Percentiles rank a stretch among this genome's conserved stretches.
Conservation (phyloP, 2,888 invertebrate species). For the Drosophila pegasa region DNA sequence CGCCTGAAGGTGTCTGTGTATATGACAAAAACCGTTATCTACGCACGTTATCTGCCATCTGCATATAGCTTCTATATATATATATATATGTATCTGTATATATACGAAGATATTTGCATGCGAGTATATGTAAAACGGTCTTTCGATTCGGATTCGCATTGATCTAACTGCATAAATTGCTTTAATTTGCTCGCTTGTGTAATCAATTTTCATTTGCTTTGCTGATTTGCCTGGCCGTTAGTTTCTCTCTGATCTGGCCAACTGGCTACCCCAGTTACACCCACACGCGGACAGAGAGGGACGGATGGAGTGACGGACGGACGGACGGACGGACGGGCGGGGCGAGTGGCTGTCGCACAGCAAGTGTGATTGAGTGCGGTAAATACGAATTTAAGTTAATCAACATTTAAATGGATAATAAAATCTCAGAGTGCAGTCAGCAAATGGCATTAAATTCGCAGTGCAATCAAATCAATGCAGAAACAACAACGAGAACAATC, state of each 20-base stretch:
- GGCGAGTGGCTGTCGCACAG: conserved; percentile 32
- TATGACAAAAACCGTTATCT: conserved; percentile 51
- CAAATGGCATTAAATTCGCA: conserved; percentile 36
- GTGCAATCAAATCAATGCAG: conserved; percentile 71
- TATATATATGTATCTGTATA: conserved; percentile 3
- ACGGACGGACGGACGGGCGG: background rate
- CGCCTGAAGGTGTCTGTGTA: conserved; percentile 32
- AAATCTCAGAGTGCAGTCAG: conserved; percentile 58
- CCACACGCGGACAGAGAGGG: conserved; percentile 13
- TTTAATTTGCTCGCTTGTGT: conserved; percentile 56
- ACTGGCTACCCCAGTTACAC: conserved; percentile 35
- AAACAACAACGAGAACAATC: conserved; percentile 26
- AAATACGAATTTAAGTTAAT: conserved; percentile 75
- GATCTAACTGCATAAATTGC: conserved; percentile 69
- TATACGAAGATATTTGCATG: conserved; percentile 22
- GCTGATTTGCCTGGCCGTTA: conserved; percentile 68
- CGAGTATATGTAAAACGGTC: conserved; percentile 27
- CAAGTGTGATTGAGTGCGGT: conserved; percentile 74
- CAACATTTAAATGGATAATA: conserved; percentile 80
- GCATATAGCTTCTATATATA: conserved; percentile 26
- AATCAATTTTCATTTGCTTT: conserved; percentile 73
- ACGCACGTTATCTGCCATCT: conserved; percentile 54
- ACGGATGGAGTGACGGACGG: too few relatives aligned
- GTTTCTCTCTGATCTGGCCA: conserved; percentile 30
- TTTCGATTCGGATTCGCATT: conserved; percentile 35